Evolutionary conservation across 37 sponge, comb jelly and placozoan species (phyloP), one percentile per base, ranked within the genome.

Genomic region (Amphimedon queenslandica): DNA sequence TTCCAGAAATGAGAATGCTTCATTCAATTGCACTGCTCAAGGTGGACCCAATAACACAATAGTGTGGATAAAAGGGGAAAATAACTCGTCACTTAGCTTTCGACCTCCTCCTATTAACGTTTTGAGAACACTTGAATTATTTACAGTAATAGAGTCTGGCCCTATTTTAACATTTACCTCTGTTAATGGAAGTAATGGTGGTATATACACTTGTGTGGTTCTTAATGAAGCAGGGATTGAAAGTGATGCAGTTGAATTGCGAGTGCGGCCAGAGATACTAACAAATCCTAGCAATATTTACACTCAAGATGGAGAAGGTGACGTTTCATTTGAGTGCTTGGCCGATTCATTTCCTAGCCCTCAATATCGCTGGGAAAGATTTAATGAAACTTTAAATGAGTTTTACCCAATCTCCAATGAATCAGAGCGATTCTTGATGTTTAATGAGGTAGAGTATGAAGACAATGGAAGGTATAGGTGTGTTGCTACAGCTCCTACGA

Each of bases 201-300:
- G 82, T 21, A 40, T 36, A 0, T 87, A 81, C 63, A 77, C 39
- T 3, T 87, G 88, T 69, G 36, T 69, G 39, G 88, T 76, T 23
- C 56, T 31, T 51, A 87, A 87, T 81, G 72, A 56, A 65, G 82
- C 88, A 57, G 88, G 88, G 23, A 57, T 34, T 55, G 69, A 35
- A 27, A 80, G 32, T 31, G 57, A 58, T 41, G 74, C 55, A 18
- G 42, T 58, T 32, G 30, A 34, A 31, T 18, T 86, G 34, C 55
- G 55, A 53, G 70, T 78, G 34, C 6, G 55, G 0, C 86, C 75
- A 5, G 64, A 16, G 29, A 58, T 85, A 23, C 42, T 36, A 5
- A 11, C 25, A 29, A 1, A 42, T 11, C 77, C 67, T 58, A 33
- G 1, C 1, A 40, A 76, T 37, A 55, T 24, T 4, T n/a, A 25